A percentile compares a stretch with the other conserved stretches of the same genome.
Evolutionary conservation across 2,797 vertebrate species (phyloP).

Genomic region (Selene dorsalis): DNA sequence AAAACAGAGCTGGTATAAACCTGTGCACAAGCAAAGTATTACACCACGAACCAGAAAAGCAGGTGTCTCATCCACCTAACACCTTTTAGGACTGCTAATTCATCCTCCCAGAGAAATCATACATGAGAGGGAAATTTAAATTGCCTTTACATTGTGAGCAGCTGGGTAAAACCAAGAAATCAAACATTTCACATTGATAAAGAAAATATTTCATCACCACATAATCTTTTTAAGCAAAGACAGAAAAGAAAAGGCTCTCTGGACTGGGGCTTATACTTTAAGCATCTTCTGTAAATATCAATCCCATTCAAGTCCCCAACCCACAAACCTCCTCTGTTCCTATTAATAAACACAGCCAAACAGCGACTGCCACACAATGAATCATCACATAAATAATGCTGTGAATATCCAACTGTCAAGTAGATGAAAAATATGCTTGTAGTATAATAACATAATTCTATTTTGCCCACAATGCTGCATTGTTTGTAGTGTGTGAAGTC

Average conservation of each 20-base stretch:
- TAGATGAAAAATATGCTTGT: constrained; percentile 26
- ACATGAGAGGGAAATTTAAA: background rate
- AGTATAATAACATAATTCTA: constrained; percentile 5
- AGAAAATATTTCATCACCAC: background rate
- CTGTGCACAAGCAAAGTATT: background rate
- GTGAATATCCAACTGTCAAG: constrained; percentile 26
- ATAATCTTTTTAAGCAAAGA: background rate
- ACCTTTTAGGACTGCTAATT: background rate
- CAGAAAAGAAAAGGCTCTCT: background rate
- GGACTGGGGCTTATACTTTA: constrained; percentile 2
- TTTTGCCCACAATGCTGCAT: constrained; percentile 26
- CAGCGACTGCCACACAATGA: constrained; percentile 16
- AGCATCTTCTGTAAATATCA: constrained; percentile 3
- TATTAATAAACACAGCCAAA: constrained; percentile 47
- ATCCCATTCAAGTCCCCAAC: constrained; percentile 18
- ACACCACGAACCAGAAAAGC: background rate
- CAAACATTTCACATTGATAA: background rate
- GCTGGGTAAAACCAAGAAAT: constrained; percentile 7
- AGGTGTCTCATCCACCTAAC: background rate
- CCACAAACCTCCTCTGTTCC: background rate
- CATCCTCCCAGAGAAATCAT: background rate
- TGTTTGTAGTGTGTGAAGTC: constrained; percentile 15
- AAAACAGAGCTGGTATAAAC: constrained; percentile 5
- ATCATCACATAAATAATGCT: constrained; percentile 30
- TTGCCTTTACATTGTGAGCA: background rate